Conservation (phyloP, 2,888 invertebrate genomes). For the Andricus curvator region DNA sequence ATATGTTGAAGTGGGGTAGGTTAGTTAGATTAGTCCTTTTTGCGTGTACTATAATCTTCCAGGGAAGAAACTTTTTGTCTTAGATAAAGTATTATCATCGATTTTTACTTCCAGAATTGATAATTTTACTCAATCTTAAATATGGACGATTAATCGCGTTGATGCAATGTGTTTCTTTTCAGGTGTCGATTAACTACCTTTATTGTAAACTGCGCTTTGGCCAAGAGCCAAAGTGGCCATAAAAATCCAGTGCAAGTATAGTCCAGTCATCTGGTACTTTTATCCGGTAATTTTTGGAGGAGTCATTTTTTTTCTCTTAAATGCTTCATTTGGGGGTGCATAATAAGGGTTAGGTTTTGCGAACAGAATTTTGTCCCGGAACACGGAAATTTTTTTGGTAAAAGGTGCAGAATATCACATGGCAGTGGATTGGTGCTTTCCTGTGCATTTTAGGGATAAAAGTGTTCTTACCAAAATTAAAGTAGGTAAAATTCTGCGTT, state of each 20-base stretch:
- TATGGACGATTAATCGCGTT: background rate
- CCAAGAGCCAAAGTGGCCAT: background rate
- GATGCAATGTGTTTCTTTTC: conserved; percentile 1
- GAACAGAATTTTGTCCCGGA: no score
- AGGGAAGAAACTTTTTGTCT: background rate
- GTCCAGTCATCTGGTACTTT: no score
- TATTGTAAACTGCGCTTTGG: background rate
- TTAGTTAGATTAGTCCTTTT: conserved; percentile 63
- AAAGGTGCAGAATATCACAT: no score
- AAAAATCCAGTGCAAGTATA: conserved; percentile 14
- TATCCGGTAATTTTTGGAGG: no score
- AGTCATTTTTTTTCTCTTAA: no score
- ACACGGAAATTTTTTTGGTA: no score
- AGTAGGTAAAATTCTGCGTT: no score
- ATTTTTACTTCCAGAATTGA: background rate
- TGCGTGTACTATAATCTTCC: background rate
- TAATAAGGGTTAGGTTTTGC: no score
- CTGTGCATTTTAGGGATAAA: no score
- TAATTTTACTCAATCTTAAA: background rate
- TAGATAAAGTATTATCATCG: background rate
- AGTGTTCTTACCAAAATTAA: no score
- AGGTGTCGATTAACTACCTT: conserved; percentile 9
- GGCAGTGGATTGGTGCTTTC: no score
- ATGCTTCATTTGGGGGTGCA: no score
- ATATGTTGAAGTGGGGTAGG: conserved; percentile 59